Conservation (phyloP, 2,797 vertebrate species). For the Enteromius radiatus region DNA sequence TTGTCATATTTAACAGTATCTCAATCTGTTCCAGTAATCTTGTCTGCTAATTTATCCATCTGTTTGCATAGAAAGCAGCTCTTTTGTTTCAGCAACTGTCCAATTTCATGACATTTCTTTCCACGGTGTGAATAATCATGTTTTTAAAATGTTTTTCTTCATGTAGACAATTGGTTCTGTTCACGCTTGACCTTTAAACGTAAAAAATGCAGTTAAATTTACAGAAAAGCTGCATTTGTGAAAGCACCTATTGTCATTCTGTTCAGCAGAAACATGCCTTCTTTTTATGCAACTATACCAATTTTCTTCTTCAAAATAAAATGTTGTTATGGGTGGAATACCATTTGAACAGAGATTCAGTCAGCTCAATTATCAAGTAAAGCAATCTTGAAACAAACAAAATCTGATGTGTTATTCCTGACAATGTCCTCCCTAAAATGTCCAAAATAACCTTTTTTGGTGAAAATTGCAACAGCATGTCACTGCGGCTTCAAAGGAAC, state of each 20-base stretch:
- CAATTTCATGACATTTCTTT: not conserved
- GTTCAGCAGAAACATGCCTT: not conserved
- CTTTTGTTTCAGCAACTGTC: not conserved
- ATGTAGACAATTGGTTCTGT: not conserved
- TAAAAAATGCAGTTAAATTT: not conserved
- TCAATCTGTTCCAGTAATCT: not conserved
- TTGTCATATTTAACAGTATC: conserved; percentile 5
- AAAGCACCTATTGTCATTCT: not conserved
- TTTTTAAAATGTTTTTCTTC: not conserved
- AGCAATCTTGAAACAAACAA: not conserved
- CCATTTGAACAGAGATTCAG: not conserved
- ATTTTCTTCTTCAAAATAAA: conserved; percentile 15
- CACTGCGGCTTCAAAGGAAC: not conserved
- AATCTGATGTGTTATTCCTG: not conserved
- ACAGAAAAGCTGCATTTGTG: not conserved
- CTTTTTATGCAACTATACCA: conserved; percentile 5
- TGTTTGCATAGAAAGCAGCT: not conserved
- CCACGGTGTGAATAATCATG: not conserved
- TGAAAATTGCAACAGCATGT: not conserved
- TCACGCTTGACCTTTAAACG: not conserved
- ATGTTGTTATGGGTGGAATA: not conserved
- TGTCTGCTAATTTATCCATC: not conserved
- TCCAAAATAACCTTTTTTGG: not conserved
- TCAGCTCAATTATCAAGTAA: not conserved
- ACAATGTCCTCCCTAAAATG: not conserved